phyloP scores from a whole-genome alignment of 2,797 vertebrate genomes.

The Xiphorhynchus erythropygius region DNA sequence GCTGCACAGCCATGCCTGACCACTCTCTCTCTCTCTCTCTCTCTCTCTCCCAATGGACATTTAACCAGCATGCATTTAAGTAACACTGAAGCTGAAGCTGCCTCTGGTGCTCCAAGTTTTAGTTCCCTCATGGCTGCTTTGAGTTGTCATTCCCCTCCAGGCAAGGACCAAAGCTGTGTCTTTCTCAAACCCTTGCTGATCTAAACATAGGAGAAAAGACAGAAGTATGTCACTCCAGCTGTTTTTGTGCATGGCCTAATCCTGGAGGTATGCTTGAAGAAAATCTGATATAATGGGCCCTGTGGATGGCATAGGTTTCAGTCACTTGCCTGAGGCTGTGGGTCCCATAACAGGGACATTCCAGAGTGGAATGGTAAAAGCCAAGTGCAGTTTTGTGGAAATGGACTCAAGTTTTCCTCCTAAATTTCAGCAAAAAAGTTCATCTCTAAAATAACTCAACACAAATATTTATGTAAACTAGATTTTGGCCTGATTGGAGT shows the following conservation, averaged over 20 bases:
- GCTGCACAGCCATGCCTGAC: background rate
- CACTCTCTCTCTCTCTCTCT: background rate
- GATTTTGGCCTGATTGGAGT: background rate
- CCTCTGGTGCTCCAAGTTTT: background rate
- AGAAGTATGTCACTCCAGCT: rapidly evolving
- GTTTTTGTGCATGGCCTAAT: background rate
- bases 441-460: background rate
- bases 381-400: background rate
- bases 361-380: background rate
- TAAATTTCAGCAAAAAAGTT: background rate
- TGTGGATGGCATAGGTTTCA: background rate
- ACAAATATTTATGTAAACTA: background rate
- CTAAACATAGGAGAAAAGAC: background rate
- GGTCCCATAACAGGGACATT: background rate
- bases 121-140: background rate
- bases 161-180: background rate
- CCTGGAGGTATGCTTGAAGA: background rate
- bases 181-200: background rate
- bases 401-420: background rate
- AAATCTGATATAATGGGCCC: background rate
- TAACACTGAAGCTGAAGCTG: background rate
- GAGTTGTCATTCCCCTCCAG: background rate
- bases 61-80: background rate
- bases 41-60: background rate
- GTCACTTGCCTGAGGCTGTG: background rate